A percentile compares a stretch with the other conserved stretches of the same genome.
These are phyloP conservation scores for Pectinophora gossypiella DNA, from an alignment of 1,140 invertebrate species.

Conservation along the genomic window DNA sequence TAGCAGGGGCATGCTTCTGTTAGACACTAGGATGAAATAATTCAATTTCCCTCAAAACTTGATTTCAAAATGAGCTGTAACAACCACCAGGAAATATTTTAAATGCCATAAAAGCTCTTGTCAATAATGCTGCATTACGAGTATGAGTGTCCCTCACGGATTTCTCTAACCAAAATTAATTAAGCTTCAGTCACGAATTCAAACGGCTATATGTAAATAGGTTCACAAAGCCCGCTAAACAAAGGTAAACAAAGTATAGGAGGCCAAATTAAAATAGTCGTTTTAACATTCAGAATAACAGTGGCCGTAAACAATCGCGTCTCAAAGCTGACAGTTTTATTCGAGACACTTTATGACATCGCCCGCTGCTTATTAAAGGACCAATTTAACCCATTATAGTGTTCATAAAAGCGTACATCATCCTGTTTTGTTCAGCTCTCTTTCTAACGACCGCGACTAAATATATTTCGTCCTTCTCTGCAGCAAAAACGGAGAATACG, in stretches of 20 bases:
- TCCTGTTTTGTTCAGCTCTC: constrained; percentile 56
- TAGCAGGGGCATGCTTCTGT: no score
- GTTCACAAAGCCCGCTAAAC: neutral
- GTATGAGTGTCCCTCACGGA: no score
- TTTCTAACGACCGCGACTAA: constrained; percentile 10
- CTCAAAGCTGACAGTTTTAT: constrained; percentile 46
- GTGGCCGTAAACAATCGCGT: constrained; percentile 42
- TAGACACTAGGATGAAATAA: no score
- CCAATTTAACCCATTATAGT: constrained; percentile 70
- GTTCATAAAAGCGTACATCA: constrained; percentile 64
- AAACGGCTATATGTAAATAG: no score
- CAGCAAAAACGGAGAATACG: constrained; percentile 28
- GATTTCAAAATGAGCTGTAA: no score
- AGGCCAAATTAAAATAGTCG: constrained; percentile 20
- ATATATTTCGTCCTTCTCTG: constrained; percentile 28
- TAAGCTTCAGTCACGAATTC: no score
- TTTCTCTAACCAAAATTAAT: no score
- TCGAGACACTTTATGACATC: constrained; percentile 49
- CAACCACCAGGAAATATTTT: no score
- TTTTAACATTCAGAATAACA: constrained; percentile 34
- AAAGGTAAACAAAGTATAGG: neutral
- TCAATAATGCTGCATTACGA: no score
- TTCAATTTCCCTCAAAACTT: no score
- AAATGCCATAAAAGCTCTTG: no score
- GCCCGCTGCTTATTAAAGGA: constrained; percentile 64